phyloP scores from a whole-genome alignment of 2,888 invertebrate species.

The Pheosia gnoma region DNA sequence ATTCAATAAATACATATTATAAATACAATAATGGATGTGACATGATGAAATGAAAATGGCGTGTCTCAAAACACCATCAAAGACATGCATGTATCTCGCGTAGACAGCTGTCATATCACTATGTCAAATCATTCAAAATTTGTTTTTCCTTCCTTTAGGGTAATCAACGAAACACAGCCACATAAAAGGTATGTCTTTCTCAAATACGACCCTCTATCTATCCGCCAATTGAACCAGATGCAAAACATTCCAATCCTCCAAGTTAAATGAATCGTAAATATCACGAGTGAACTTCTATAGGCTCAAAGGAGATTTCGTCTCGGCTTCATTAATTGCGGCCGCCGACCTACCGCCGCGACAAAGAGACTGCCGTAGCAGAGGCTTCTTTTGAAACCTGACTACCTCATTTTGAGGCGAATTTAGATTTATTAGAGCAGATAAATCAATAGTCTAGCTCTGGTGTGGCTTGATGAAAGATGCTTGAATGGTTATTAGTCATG shows the following conservation, averaged over 20 bases:
- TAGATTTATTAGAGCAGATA: constrained; percentile 71
- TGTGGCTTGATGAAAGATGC: constrained; percentile 70
- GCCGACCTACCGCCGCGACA: constrained; percentile 47
- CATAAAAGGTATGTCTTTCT: not conserved
- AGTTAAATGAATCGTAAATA: constrained; percentile 5
- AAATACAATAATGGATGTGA: too few species aligned
- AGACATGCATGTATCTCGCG: too few species aligned
- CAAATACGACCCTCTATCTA: not conserved
- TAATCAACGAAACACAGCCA: too few species aligned
- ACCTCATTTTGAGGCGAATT: constrained; percentile 60
- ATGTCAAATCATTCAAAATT: too few species aligned
- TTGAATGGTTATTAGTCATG: constrained; percentile 69
- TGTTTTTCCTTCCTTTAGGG: too few species aligned
- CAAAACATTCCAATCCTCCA: constrained; percentile 1
- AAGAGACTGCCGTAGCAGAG: constrained; percentile 54
- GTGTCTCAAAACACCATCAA: too few species aligned
- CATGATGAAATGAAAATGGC: too few species aligned
- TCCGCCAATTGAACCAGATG: not conserved
- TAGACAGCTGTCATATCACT: too few species aligned
- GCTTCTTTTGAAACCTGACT: constrained; percentile 60
- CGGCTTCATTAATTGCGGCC: constrained; percentile 56
- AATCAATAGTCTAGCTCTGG: constrained; percentile 67
- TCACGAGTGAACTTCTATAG: constrained; percentile 32
- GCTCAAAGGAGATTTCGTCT: constrained; percentile 47
- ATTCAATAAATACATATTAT: too few species aligned